Evolutionary conservation across 2,113 vertebrate species (phyloP), one percentile per base, ranked within the genome.

Genomic region (Colaptes auratus): DNA sequence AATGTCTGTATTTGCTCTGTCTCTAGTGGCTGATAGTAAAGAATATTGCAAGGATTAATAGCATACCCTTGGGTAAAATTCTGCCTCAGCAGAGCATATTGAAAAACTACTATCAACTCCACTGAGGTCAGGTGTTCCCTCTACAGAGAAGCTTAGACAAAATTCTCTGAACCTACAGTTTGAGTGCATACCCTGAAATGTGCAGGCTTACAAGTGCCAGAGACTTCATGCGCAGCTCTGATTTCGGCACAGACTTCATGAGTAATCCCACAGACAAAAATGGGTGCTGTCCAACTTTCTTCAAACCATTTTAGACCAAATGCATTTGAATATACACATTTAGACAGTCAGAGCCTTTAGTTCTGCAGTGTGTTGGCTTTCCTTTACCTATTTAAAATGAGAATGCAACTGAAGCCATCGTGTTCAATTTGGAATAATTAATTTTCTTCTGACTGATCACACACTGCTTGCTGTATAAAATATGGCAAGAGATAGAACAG

Each of bases 401-500:
- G 88, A 82, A 92, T 15, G 28, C 12, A 59, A 70, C n/a, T 10
- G 35, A 95, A 86, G 50, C 48, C 60, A 72, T 5, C 81, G 73
- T 64, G 55, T 78, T 92, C 28, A 19, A 58, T 9, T 56, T 59
- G 78, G 52, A 91, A 86, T 59, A 82, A 94, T 74, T 71, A 16
- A 58, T 80, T 92, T 90, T 50, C 21, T 89, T 94, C 73, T 90
- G 74, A 86, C 33, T 75, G 73, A 88, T 80, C 67, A 48, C 55
- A 61, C 55, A 61, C 30, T 64, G 59, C 74, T 84, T 73, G 73
- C 23, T 70, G 67, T 88, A 72, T n/a, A 82, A 90, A 81, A 92
- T 61, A 75, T 3, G 16, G 31, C 10, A 70, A 70, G 82, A 66
- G 94, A 88, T 65, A 63, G 5, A 91, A 88, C 12, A 71, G 48